Evolutionary conservation across 2,888 invertebrate species (phyloP).

Genomic region (Rhodophaea formosa): DNA sequence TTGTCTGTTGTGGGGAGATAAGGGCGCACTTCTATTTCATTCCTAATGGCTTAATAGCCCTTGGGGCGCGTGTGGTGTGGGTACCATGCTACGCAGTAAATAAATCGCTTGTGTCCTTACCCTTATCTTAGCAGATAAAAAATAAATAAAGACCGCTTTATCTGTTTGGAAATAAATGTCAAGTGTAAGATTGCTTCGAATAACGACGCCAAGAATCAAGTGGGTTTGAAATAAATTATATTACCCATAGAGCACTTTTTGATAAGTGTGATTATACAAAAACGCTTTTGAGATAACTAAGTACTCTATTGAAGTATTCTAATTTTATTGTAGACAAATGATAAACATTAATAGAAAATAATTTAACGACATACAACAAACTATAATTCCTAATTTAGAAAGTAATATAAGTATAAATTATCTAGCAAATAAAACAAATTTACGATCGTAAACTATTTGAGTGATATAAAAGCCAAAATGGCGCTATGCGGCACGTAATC

Average conservation of each 20-base stretch:
- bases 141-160: constrained; percentile 13
- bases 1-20: constrained; percentile 53
- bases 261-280: background rate
- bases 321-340: no score
- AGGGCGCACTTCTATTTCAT: constrained; percentile 59
- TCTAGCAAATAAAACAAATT: background rate
- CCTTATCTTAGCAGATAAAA: constrained; percentile 8
- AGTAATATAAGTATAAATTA: no score
- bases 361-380: no score
- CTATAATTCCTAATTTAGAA: no score
- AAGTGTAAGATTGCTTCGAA: background rate
- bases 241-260: no score
- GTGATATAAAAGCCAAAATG: background rate
- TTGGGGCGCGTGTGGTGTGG: constrained; percentile 41
- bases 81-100: constrained; percentile 18
- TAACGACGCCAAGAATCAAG: background rate
- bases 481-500: constrained; percentile 22
- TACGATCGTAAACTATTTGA: constrained; percentile 10
- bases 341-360: no score
- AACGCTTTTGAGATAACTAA: no score
- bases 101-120: constrained; percentile 11
- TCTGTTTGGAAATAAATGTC: constrained; percentile 1
- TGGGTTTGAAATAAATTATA: background rate
- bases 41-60: constrained; percentile 67
- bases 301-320: no score